Conservation (phyloP, 2,797 vertebrate genomes). For the Phalloptychus januarius region DNA sequence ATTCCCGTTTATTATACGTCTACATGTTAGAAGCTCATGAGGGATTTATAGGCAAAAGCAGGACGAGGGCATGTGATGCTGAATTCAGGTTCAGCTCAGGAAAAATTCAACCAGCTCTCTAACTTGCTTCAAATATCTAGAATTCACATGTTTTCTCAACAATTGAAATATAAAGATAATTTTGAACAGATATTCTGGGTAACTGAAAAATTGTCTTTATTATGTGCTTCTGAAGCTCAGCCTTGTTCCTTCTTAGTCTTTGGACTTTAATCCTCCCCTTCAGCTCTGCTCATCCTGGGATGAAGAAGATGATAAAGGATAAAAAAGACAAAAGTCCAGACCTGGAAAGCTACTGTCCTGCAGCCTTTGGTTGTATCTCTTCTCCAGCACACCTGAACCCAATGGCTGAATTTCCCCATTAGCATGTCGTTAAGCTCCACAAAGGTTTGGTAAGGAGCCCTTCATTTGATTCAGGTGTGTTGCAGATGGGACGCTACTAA, state of each 20-base stretch:
- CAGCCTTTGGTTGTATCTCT: background rate
- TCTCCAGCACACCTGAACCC: background rate
- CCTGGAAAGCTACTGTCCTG: background rate
- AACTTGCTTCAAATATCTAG: background rate
- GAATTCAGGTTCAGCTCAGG: background rate
- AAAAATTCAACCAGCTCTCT: background rate
- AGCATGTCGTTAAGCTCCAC: background rate
- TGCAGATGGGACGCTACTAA: background rate
- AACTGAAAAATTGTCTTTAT: background rate
- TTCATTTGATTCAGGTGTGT: background rate
- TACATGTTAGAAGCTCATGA: slow-evolving; percentile 25
- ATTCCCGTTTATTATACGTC: slow-evolving; percentile 52
- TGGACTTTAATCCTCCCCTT: background rate
- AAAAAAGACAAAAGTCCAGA: background rate
- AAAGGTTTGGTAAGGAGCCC: background rate
- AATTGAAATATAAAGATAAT: background rate
- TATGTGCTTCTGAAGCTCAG: background rate
- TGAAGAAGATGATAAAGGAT: background rate
- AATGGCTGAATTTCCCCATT: background rate
- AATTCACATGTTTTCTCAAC: background rate
- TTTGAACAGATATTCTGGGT: slow-evolving; percentile 1
- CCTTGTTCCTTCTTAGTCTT: background rate
- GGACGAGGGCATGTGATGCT: background rate
- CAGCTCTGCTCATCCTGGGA: background rate
- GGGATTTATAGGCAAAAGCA: background rate